Percentiles rank a stretch among this genome's conserved stretches.
These are phyloP conservation scores for Popillia japonica DNA, from an alignment of 1,140 invertebrate species.

Conservation along the genomic window DNA sequence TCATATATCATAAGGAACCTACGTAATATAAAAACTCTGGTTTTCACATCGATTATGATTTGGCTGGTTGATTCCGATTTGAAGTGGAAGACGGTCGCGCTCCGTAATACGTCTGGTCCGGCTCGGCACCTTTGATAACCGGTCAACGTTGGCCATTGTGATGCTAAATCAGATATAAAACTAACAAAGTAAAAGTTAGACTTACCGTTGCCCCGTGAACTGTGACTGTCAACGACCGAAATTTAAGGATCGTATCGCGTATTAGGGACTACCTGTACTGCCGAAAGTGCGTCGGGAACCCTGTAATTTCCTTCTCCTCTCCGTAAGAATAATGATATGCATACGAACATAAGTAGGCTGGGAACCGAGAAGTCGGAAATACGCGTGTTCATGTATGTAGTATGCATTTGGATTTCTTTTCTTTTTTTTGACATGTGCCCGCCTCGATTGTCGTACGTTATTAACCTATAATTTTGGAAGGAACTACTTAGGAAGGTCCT, in stretches of 20 bases:
- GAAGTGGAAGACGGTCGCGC: constrained; percentile 42
- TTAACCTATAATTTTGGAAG: constrained; percentile 1
- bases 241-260: constrained; percentile 17
- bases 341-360: constrained; percentile 2
- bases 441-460: constrained; percentile 21
- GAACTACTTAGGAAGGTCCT: background rate
- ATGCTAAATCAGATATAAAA: constrained; percentile 51
- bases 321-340: constrained; percentile 10
- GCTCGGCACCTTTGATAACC: constrained; percentile 52
- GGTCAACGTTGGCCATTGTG: constrained; percentile 49
- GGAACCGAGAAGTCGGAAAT: constrained; percentile 23
- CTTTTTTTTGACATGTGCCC: constrained; percentile 22
- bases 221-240: constrained; percentile 46
- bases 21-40: constrained; percentile 53
- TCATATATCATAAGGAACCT: constrained; percentile 46
- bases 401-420: background rate
- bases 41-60: constrained; percentile 53
- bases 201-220: constrained; percentile 47
- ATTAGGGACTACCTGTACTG: background rate
- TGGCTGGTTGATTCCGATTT: constrained; percentile 47
- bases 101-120: constrained; percentile 45
- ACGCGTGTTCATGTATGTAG: background rate
- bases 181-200: constrained; percentile 42
- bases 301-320: background rate
- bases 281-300: constrained; percentile 21